A percentile compares a stretch with the other conserved stretches of the same genome.
phyloP scores from a whole-genome alignment of 2,888 invertebrate genomes.

The Aporophyla nigra region DNA sequence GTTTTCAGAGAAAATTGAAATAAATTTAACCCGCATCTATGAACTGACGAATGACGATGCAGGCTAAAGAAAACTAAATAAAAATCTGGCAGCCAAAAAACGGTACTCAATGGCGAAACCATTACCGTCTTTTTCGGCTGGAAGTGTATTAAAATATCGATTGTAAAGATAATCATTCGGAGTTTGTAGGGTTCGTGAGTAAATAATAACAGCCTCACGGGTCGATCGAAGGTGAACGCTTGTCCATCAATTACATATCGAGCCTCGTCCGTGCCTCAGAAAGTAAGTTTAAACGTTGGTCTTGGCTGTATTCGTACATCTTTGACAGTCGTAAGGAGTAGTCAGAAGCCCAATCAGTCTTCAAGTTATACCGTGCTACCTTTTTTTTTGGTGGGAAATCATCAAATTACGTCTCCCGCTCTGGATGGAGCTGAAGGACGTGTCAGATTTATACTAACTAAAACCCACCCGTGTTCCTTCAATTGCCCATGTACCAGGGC shows the following conservation, averaged over 20 bases:
- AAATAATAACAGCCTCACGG: neutral
- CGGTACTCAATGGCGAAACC: neutral
- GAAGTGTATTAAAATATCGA: constrained; percentile 14
- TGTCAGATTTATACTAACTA: too few species aligned
- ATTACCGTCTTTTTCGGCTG: neutral
- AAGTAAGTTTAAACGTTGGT: neutral
- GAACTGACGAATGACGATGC: neutral
- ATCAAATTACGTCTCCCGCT: too few species aligned
- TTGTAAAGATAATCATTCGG: neutral
- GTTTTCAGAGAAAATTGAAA: neutral
- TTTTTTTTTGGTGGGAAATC: too few species aligned
- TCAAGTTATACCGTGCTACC: too few species aligned
- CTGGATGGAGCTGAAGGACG: too few species aligned
- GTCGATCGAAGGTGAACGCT: neutral
- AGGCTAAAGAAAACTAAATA: neutral
- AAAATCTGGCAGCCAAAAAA: neutral
- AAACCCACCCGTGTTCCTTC: too few species aligned
- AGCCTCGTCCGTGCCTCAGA: neutral
- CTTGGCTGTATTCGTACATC: neutral
- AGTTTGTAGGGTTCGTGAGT: neutral
- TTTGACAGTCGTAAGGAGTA: neutral
- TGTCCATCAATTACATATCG: neutral
- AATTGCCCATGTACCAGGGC: too few species aligned
- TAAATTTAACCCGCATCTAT: constrained; percentile 7
- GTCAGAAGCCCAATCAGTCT: neutral